Conservation (phyloP, 2,888 invertebrate species). For the Seladonia tumulorum region DNA sequence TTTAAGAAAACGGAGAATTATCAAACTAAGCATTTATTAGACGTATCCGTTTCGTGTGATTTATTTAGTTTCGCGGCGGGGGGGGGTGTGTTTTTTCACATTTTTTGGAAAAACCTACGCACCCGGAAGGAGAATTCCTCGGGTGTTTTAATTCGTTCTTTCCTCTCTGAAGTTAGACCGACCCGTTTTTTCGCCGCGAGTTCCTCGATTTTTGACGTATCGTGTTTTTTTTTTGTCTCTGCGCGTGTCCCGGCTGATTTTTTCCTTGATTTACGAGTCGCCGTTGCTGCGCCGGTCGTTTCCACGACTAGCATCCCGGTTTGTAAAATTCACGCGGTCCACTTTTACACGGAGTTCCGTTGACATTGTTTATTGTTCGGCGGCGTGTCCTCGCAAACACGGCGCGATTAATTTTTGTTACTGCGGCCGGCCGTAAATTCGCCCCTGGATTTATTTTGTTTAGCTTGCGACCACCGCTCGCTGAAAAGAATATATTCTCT, state of each 20-base stretch:
- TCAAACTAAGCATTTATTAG: background rate
- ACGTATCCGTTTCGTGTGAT: background rate
- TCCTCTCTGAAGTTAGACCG: background rate
- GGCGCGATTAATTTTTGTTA: slow-evolving; percentile 58
- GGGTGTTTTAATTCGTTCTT: background rate
- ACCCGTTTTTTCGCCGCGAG: background rate
- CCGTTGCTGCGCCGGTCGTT: slow-evolving; percentile 22
- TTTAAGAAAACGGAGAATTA: background rate
- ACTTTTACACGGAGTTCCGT: slow-evolving; percentile 40
- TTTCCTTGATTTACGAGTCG: slow-evolving; percentile 41
- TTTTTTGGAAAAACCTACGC: background rate
- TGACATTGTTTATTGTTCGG: slow-evolving; percentile 61
- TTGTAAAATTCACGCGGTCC: slow-evolving; percentile 44
- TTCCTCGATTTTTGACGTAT: slow-evolving; percentile 8
- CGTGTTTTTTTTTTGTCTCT: background rate
- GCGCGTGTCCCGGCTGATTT: slow-evolving; percentile 1
- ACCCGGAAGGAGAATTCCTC: background rate
- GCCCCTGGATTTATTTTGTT: slow-evolving; percentile 38
- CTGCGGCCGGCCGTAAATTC: slow-evolving; percentile 42
- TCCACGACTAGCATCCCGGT: background rate
- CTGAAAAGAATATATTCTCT: slow-evolving; percentile 11
- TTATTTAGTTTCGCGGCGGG: background rate
- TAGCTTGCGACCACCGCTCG: background rate
- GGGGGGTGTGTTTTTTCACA: background rate
- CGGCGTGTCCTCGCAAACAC: slow-evolving; percentile 29